phyloP scores from a whole-genome alignment of 2,888 invertebrate species.

The Calliopum simillimum region DNA sequence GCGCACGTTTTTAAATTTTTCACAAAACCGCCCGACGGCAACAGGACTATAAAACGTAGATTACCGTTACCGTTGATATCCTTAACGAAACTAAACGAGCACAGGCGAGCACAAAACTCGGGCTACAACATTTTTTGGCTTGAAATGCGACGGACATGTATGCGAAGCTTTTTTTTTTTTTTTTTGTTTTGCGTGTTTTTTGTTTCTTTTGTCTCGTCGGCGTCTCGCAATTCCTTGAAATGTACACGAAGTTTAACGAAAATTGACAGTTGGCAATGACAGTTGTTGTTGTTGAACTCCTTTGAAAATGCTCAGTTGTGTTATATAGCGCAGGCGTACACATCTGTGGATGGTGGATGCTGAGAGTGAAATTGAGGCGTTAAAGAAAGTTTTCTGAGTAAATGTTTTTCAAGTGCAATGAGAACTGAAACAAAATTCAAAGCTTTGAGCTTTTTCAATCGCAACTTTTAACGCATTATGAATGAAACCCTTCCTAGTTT shows the following conservation, averaged over 20 bases:
- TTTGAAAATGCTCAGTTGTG: neutral
- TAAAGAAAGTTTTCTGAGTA: no score
- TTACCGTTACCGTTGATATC: constrained; percentile 51
- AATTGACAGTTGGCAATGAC: constrained; percentile 37
- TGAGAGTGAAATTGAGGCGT: neutral
- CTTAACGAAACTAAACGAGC: constrained; percentile 53
- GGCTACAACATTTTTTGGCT: constrained; percentile 45
- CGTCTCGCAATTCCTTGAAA: constrained; percentile 2
- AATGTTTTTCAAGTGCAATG: neutral
- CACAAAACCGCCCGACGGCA: neutral
- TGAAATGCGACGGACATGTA: constrained; percentile 36
- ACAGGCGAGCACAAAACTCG: constrained; percentile 48
- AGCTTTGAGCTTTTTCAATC: constrained; percentile 11
- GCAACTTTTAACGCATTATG: constrained; percentile 26
- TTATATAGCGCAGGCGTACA: neutral
- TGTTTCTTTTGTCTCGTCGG: neutral
- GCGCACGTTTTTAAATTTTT: constrained; percentile 21
- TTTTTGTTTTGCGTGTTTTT: no score
- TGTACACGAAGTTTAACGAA: constrained; percentile 34
- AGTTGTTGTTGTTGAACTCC: neutral
- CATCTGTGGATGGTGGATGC: constrained; percentile 11
- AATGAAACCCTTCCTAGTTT: constrained; percentile 38
- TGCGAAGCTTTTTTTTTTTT: constrained; percentile 28
- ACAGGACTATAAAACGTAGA: constrained; percentile 3
- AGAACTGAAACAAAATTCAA: no score